phyloP scores from a whole-genome alignment of 2,888 invertebrate species.

The Orthonychiurus folsomi region DNA sequence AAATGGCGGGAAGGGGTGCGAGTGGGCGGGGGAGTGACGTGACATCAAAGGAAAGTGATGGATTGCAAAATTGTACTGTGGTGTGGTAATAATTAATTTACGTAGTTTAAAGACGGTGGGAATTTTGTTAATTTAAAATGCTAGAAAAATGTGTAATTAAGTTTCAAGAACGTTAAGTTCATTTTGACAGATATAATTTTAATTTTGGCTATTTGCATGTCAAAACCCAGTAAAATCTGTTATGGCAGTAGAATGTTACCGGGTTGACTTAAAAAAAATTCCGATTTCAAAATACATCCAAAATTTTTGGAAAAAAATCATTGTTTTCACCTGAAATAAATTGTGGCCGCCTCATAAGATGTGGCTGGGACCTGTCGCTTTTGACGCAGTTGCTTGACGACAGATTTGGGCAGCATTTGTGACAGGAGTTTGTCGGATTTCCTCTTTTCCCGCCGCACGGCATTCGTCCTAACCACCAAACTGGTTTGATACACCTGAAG shows the following conservation, averaged over 20 bases:
- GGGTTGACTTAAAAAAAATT: background rate
- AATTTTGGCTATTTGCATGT: background rate
- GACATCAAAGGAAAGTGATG: too few relatives aligned
- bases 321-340: slow-evolving; percentile 61
- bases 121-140: too few relatives aligned
- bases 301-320: slow-evolving; percentile 85
- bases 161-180: too few relatives aligned
- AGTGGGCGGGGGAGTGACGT: too few relatives aligned
- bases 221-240: background rate
- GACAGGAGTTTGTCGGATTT: slow-evolving; percentile 53
- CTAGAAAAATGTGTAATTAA: too few relatives aligned
- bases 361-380: slow-evolving; percentile 52
- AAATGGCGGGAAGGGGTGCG: too few relatives aligned
- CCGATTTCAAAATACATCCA: slow-evolving; percentile 51
- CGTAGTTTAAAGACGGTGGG: too few relatives aligned
- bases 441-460: slow-evolving; percentile 51
- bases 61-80: too few relatives aligned
- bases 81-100: too few relatives aligned
- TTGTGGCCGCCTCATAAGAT: slow-evolving; percentile 58
- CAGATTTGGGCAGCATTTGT: slow-evolving; percentile 53
- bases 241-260: background rate
- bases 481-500: slow-evolving; percentile 40
- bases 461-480: slow-evolving; percentile 46
- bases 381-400: slow-evolving; percentile 50
- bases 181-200: background rate